phyloP scores from a whole-genome alignment of 1,140 invertebrate genomes.

The Acromyrmex charruanus region DNA sequence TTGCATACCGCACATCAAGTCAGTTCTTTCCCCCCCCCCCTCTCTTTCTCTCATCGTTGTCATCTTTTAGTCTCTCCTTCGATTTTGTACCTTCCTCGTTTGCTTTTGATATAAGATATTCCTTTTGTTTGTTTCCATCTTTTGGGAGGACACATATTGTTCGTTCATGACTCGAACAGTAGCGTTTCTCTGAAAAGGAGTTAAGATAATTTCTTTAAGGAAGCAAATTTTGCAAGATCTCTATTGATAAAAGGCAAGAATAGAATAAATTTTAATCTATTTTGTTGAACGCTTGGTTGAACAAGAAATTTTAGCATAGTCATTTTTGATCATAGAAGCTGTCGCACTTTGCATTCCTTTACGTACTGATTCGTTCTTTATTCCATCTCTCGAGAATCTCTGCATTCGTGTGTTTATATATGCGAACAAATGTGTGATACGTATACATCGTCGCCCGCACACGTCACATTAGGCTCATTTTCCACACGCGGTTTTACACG shows the following conservation, averaged over 20 bases:
- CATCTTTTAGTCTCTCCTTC: constrained; percentile 28
- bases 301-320: constrained; percentile 7
- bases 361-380: neutral
- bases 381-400: neutral
- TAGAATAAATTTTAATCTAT: neutral
- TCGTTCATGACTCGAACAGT: constrained; percentile 14
- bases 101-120: neutral
- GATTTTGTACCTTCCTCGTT: constrained; percentile 16
- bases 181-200: neutral
- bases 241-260: neutral
- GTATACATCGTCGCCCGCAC: constrained; percentile 76
- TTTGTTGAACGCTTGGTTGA: neutral
- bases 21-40: neutral
- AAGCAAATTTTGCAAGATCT: neutral
- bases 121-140: constrained; percentile 27
- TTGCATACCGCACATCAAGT: constrained; percentile 80
- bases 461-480: constrained; percentile 86
- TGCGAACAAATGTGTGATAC: neutral
- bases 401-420: neutral
- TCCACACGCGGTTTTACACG: constrained; percentile 85
- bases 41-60: neutral
- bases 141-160: neutral
- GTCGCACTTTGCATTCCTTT: neutral
- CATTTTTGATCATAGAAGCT: neutral
- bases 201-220: neutral